A percentile compares a stretch with the other conserved stretches of the same genome.
phyloP scores from a whole-genome alignment of 2,113 vertebrate genomes.

The Hippocampus comes region DNA sequence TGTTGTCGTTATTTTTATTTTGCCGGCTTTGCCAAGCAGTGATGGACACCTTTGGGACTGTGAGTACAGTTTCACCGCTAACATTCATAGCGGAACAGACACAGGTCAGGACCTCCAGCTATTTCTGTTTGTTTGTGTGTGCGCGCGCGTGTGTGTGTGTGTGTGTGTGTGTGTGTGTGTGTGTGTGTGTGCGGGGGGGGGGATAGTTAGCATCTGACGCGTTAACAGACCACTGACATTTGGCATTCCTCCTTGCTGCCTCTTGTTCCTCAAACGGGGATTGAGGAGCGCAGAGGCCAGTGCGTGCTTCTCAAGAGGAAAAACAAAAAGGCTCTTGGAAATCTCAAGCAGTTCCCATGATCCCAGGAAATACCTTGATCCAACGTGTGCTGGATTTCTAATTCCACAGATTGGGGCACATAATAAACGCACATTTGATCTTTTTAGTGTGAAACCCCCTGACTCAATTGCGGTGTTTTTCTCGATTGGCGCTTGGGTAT shows the following conservation, averaged over 20 bases:
- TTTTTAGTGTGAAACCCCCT: conserved; percentile 55
- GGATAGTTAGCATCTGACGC: no score
- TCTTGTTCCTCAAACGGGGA: conserved; percentile 79
- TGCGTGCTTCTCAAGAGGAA: conserved; percentile 75
- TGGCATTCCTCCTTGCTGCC: conserved; percentile 72
- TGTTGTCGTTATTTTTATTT: neutral
- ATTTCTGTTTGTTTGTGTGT: neutral
- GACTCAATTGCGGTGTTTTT: conserved; percentile 66
- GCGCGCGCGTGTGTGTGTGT: no score
- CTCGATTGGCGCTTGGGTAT: conserved; percentile 61
- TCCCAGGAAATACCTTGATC: conserved; percentile 82
- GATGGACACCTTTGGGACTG: conserved; percentile 64
- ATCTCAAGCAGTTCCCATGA: conserved; percentile 86
- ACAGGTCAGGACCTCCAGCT: conserved; percentile 62
- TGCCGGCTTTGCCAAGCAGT: conserved; percentile 1
- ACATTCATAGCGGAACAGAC: conserved; percentile 36
- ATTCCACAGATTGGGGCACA: conserved; percentile 84
- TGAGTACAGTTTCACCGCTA: conserved; percentile 59
- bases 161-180: neutral
- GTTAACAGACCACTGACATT: conserved; percentile 76
- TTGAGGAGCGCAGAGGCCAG: conserved; percentile 76
- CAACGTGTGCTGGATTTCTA: conserved; percentile 79
- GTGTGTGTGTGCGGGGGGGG: neutral
- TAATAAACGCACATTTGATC: conserved; percentile 78
- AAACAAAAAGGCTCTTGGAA: conserved; percentile 93